Conservation (phyloP, 2,888 invertebrate genomes). For the Drosophila limbata region DNA sequence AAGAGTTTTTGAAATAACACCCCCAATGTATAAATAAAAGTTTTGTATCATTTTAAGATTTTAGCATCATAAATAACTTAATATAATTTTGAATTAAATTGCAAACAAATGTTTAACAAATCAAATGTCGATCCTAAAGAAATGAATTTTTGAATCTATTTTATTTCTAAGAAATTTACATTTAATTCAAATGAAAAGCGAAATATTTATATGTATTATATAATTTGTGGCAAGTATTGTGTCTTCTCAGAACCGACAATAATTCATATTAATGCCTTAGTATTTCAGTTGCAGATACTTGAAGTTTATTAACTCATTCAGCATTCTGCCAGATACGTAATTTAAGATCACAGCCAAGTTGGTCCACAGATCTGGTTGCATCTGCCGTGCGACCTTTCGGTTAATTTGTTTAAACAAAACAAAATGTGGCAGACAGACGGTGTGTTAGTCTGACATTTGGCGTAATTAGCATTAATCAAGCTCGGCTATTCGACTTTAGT, state of each 20-base stretch:
- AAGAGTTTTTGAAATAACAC: no score
- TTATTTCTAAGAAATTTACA: no score
- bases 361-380: constrained; percentile 18
- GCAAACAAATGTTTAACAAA: no score
- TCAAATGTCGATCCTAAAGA: no score
- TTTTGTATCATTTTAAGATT: no score
- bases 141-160: no score
- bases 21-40: no score
- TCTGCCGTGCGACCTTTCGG: constrained; percentile 58
- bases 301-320: background rate
- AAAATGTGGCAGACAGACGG: constrained; percentile 19
- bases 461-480: constrained; percentile 80
- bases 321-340: background rate
- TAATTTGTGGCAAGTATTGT: background rate
- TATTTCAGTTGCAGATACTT: background rate
- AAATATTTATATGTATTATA: no score
- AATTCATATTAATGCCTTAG: background rate
- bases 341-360: constrained; percentile 15
- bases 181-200: no score
- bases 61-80: no score
- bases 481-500: constrained; percentile 30
- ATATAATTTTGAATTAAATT: no score
- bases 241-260: background rate
- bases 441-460: constrained; percentile 62
- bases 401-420: constrained; percentile 48